A percentile compares a stretch with the other conserved stretches of the same genome.
phyloP scores from a whole-genome alignment of 2,113 vertebrate genomes.

The Cyanistes caeruleus region DNA sequence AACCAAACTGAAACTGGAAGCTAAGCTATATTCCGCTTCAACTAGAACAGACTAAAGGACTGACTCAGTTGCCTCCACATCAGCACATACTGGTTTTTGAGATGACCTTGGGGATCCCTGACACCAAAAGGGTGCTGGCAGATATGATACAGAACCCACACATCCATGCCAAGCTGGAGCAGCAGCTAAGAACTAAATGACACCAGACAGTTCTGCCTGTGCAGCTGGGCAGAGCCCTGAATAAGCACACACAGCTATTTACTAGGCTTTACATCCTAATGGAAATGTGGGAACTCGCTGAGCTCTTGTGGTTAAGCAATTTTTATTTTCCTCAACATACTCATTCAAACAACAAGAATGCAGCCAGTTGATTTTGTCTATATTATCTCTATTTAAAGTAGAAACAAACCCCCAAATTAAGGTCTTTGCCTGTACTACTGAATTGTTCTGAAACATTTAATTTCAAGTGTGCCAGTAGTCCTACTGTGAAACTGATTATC shows the following conservation, averaged over 20 bases:
- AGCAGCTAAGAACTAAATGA: neutral
- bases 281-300: neutral
- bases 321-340: neutral
- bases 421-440: neutral
- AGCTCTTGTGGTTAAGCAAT: neutral
- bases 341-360: neutral
- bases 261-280: neutral
- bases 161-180: neutral
- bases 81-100: neutral
- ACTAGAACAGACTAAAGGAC: neutral
- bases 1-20: neutral
- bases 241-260: neutral
- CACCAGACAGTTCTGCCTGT: neutral
- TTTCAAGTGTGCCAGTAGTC: neutral
- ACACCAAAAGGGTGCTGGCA: neutral
- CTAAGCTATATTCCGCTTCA: neutral
- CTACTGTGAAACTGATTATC: neutral
- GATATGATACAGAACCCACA: accelerated
- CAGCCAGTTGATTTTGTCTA: neutral
- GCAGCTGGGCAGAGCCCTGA: neutral
- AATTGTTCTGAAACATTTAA: neutral
- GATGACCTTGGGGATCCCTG: neutral
- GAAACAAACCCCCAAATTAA: neutral
- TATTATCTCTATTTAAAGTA: neutral
- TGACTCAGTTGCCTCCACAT: neutral